Evolutionary conservation across 2,113 vertebrate species (phyloP), one percentile per base, ranked within the genome.

Genomic region (Saguinus midas): DNA sequence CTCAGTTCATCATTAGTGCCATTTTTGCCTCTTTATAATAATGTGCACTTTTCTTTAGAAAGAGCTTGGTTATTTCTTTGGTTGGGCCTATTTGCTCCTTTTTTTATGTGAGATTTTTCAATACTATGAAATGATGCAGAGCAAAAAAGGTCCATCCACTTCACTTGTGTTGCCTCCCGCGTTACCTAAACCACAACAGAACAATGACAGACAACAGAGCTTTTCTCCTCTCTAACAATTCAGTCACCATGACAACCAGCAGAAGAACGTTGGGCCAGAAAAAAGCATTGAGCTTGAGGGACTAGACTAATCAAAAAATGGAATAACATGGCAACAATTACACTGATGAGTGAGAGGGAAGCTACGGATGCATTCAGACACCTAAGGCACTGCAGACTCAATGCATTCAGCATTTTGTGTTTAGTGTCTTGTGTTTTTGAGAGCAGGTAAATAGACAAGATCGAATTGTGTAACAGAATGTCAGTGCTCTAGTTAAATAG

Each of bases 231-330:
- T 93, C 98, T 98, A 99, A 98, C 98, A 98, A 98, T 98, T 98
- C 98, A 98, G 98, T 99, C 99, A 99, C 99, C 98, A 98, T 99
- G 99, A 99, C 99, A 99, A 99, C 99, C 97, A 98, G 98, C 98
- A 99, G 98, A 99, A 99, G 98, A 99, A 99, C 98, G 98, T 98
- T 99, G 98, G 98, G 98, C 98, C 98, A 98, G 99, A 98, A 98
- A 99, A 97, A 98, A 98, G 98, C 98, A 98, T 98, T 98, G 98
- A 99, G 99, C 98, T 99, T 98, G 98, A 98, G 98, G 96, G 98
- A 99, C 98, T 98, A 98, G 98, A 98, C 98, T 99, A 99, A 99
- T 99, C 98, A 99, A 98, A 99, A 99, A 99, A 99, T 99, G 98
- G 98, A 99, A 99, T 99, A 99, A 99, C 98, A 99, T 98, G 98